Percentiles rank a stretch among this genome's conserved stretches.
Evolutionary conservation across 2,113 vertebrate species (phyloP).

Genomic region (Cynopterus brachyotis): DNA sequence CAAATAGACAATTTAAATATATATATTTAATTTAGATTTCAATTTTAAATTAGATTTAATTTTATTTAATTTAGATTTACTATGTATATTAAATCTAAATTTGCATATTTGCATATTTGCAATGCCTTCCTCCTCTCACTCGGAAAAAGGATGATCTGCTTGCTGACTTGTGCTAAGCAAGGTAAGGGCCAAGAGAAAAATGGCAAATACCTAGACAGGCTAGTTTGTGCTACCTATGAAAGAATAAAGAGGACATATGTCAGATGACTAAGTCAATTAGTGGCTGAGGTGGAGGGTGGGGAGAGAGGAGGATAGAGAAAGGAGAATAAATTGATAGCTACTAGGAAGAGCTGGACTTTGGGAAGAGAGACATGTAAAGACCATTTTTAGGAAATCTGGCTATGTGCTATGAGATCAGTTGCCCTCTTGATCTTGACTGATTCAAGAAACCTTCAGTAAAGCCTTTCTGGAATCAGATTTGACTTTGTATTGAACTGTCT

Average conservation of each 20-base stretch:
- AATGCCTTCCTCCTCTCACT: not conserved
- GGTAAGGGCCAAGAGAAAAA: not conserved
- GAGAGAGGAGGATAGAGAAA: not conserved
- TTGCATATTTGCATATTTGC: not conserved
- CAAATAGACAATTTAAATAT: not conserved
- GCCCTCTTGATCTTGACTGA: not conserved
- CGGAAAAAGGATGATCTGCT: not conserved
- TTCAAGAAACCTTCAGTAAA: not conserved
- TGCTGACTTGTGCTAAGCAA: not conserved
- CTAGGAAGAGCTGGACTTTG: not conserved
- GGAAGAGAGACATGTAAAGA: not conserved
- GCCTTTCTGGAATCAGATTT: not conserved
- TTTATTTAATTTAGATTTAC: not conserved
- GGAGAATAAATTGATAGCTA: not conserved
- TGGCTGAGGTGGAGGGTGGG: fast-evolving
- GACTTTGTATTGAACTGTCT: not conserved
- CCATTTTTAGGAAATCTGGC: not conserved
- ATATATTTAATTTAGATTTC: not conserved
- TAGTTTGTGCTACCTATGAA: not conserved
- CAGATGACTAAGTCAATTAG: not conserved
- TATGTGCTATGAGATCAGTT: not conserved
- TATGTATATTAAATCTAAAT: not conserved
- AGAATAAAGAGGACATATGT: not conserved
- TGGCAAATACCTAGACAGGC: not conserved
- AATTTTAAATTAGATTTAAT: not conserved